Base-by-base conservation (phyloP, 2,113 vertebrate species). In the Perccottus glenii region DNA sequence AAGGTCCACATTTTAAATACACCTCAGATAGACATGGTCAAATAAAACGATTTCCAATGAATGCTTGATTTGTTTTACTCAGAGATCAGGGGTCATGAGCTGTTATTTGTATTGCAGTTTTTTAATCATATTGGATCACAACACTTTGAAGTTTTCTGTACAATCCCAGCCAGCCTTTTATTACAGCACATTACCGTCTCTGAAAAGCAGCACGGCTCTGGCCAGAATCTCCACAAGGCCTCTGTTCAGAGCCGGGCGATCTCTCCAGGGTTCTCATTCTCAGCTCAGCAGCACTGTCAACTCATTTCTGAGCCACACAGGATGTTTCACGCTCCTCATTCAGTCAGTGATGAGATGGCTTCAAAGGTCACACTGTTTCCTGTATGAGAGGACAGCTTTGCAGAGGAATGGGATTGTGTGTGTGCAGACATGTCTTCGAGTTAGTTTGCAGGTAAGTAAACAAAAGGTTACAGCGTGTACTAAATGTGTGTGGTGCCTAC, bases 251-350 rank as follows among this genome's bases (percentile, higher is more conserved):
- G 70, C 49, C 36, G 60, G 52, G 19, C 56, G 65, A 73, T 73
- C 83, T 87, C 71, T 84, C 73, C 66, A 46, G 73, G 75, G 57
- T 57, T 59, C 79, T 76, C 61, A 66, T 80, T 70, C 81, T 62
- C 83, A 72, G 73, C 83, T 78, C 69, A 0, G 70, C 77, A 70
- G 59, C 69, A 43, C 63, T 62, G 63, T 70, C 66, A 85, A 83
- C 75, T 77, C 81, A 83, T 87, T 84, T 70, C 69, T 77, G 68
- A 77, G 73, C 84, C 80, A 57, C 86, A 80, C 79, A 78, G 79
- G 76, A 86, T 71, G 72, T 64, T 83, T 85, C 67, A 44, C 57
- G 10, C 77, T 75, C 53, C 60, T 76, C 80, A 32, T 85, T 64
- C 70, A 67, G 49, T 40, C 77, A 53, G 75, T 78, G 73, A 88